Base-by-base conservation (phyloP, 2,797 vertebrate species). In the Smutsia gigantea region DNA sequence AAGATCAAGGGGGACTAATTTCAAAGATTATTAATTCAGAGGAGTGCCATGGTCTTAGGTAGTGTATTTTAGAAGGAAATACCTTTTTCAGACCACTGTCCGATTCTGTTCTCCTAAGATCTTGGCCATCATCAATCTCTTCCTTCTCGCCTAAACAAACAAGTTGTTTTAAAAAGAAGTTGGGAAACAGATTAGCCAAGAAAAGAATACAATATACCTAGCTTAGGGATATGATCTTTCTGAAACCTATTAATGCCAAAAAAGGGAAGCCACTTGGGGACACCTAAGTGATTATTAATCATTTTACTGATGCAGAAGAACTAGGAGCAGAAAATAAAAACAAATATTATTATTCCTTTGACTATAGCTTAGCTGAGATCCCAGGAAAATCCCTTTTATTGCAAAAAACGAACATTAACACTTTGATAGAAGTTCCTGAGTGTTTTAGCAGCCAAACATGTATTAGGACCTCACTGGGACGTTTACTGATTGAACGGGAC, bases 71-170 rank as follows among this genome's bases (percentile, higher is more conserved):
- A 39, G 31, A 29, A 19, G 18, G 18, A 51, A 59, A 37, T 98
- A 99, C 99, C 99, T 99, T 99, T 98, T 99, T 99, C 69, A 99
- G 98, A 95, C 99, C 99, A 25, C 99, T 99, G 97, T 99, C 99
- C 0, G 99, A 99, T 93, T 99, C 99, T 0, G 99, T 99, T 97
- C 99, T 99, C 96, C 99, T 99, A 83, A 99, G 99, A 95, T 99
- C 99, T 90, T 99, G 99, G 2, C 98, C 91, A 27, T 99, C 99
- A 0, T 99, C 99, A 0, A 98, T 98, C 96, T 99, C 99, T 27
- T 99, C 99, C 98, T 99, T 99, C 4, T 99, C 99, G 90, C 99
- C 99, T 99, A 97, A 96, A 95, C 68, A 96, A 92, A 95, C 25
- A 69, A 14, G 31, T 18, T 18, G 1, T 17, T 46, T 46, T 11